phyloP scores from a whole-genome alignment of 1,140 invertebrate genomes.

The Rhagoletis pomonella region DNA sequence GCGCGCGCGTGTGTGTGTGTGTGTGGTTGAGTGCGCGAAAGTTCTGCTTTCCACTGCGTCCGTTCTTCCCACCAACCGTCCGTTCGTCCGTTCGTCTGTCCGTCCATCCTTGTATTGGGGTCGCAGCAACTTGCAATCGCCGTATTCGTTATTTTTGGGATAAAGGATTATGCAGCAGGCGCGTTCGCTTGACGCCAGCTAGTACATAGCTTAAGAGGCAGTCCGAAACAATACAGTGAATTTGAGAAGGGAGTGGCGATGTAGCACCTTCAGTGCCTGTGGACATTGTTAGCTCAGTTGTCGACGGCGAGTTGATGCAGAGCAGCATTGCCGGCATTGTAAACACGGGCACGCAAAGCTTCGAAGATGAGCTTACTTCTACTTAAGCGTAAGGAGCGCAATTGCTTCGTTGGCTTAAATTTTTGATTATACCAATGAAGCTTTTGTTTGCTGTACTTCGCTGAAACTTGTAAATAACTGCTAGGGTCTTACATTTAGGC shows the following conservation, averaged over 20 bases:
- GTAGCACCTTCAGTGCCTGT: background rate
- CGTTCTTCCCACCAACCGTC: background rate
- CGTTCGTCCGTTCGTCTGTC: no score
- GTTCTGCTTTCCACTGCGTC: background rate
- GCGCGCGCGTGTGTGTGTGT: background rate
- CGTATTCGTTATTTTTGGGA: constrained; percentile 4
- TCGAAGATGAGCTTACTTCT: background rate
- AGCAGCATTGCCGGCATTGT: background rate
- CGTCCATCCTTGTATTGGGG: background rate
- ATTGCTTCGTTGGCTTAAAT: background rate
- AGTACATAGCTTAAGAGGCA: background rate
- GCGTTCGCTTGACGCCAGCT: background rate
- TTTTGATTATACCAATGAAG: no score
- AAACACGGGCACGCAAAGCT: background rate
- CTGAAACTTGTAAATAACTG: no score
- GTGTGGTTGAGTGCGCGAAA: background rate
- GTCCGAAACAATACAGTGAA: background rate
- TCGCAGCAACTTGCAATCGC: constrained; percentile 15
- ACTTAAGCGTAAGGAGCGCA: background rate
- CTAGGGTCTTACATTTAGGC: no score
- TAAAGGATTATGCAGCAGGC: constrained; percentile 29
- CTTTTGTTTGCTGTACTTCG: no score
- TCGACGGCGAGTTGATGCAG: no score
- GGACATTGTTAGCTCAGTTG: constrained; percentile 14
- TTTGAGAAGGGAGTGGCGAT: background rate